Percentiles rank a stretch among this genome's conserved stretches.
Conservation (phyloP, 2,797 vertebrate species). For the Notoglanidium macrostoma region DNA sequence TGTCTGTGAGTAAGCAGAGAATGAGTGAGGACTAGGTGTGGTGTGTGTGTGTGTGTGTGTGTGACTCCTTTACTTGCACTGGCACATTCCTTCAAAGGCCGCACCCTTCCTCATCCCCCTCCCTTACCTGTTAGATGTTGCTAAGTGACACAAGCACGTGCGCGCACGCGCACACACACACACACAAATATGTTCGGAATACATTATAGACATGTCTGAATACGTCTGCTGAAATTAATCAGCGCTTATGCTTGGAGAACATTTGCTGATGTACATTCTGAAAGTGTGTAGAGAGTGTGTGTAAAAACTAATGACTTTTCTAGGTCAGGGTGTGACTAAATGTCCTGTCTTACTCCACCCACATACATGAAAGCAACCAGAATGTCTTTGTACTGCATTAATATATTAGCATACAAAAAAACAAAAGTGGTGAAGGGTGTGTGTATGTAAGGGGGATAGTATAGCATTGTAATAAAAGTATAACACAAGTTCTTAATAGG, state of each 20-base stretch:
- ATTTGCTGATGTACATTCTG: neutral
- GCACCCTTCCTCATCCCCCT: constrained; percentile 54
- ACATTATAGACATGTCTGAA: constrained; percentile 8
- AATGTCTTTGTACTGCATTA: neutral
- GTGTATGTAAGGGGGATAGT: neutral
- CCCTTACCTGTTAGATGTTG: constrained; percentile 51
- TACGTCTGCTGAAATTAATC: neutral
- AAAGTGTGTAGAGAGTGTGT: neutral
- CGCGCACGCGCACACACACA: neutral
- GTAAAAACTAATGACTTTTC: constrained; percentile 13
- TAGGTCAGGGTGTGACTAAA: constrained; percentile 22
- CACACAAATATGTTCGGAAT: neutral
- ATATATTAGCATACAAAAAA: neutral
- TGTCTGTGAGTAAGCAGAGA: constrained; percentile 31
- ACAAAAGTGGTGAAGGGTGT: neutral
- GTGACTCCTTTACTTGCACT: constrained; percentile 40
- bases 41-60: constrained; percentile 43
- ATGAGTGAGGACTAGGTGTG: constrained; percentile 47
- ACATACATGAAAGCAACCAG: constrained; percentile 28
- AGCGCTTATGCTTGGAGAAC: neutral
- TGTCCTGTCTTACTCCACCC: constrained; percentile 23
- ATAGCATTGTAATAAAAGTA: neutral
- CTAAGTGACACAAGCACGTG: constrained; percentile 18
- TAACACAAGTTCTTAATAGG: neutral
- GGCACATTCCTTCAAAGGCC: constrained; percentile 53